These are phyloP conservation scores for Agonum fuliginosum DNA, from an alignment of 2,888 invertebrate species.

Conservation along the genomic window DNA sequence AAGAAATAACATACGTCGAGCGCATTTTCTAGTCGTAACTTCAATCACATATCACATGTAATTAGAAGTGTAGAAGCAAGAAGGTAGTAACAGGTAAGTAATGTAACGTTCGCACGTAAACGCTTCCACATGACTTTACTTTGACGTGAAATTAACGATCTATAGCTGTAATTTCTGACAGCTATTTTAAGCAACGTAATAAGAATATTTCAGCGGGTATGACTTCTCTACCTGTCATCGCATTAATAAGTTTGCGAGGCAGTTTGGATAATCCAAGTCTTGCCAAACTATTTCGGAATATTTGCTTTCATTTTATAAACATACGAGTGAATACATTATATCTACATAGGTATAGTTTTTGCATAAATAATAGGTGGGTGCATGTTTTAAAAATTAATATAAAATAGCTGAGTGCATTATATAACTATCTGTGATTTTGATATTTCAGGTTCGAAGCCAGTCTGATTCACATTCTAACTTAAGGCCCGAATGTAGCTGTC, in stretches of 20 bases:
- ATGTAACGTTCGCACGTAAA: neutral
- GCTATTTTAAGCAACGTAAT: constrained; percentile 32
- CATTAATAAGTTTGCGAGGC: neutral
- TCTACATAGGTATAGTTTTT: no score
- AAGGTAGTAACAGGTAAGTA: no score
- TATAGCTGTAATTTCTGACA: constrained; percentile 29
- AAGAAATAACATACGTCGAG: constrained; percentile 27
- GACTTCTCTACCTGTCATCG: neutral
- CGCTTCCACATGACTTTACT: constrained; percentile 25
- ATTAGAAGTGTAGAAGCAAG: neutral
- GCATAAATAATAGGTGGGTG: no score
- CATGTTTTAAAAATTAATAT: no score
- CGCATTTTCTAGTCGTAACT: constrained; percentile 10
- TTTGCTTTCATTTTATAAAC: no score
- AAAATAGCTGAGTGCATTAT: no score
- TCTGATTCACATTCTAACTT: no score
- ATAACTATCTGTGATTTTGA: no score
- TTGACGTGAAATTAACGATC: constrained; percentile 35
- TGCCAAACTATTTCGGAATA: neutral
- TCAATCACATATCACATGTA: constrained; percentile 43
- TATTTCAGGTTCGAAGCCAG: no score
- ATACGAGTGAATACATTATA: neutral
- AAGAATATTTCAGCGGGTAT: constrained; percentile 28
- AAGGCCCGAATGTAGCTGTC: no score
- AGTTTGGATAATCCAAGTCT: neutral